These are phyloP conservation scores for Lutjanus erythropterus DNA, from an alignment of 2,113 vertebrate species.

Conservation along the genomic window DNA sequence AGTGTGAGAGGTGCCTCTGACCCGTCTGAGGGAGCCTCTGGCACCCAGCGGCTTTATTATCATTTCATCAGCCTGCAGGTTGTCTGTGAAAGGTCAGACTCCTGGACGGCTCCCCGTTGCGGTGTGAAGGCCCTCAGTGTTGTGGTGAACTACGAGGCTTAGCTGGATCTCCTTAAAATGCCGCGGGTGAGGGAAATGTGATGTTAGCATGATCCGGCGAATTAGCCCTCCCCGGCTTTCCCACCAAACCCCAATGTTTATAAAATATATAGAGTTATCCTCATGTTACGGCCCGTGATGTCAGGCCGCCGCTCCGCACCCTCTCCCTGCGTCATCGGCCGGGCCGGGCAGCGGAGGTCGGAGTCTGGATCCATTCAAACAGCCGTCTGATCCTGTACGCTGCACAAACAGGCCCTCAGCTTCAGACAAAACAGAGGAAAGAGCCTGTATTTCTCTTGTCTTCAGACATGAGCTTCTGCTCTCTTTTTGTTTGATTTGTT, in stretches of 20 bases:
- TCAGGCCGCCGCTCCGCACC: constrained; percentile 32
- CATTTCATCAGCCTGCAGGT: constrained; percentile 43
- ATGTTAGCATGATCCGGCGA: constrained; percentile 1
- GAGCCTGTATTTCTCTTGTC: constrained; percentile 16
- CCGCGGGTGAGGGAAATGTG: constrained; percentile 17
- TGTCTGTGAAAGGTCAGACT: constrained; percentile 41
- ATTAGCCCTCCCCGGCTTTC: constrained; percentile 15
- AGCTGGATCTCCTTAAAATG: constrained; percentile 35
- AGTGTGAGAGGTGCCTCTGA: constrained; percentile 11
- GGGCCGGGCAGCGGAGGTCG: constrained; percentile 10
- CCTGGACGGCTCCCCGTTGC: constrained; percentile 16
- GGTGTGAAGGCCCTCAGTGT: constrained; percentile 24
- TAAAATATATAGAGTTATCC: constrained; percentile 57
- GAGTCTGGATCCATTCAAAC: constrained; percentile 56
- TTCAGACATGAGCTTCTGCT: constrained; percentile 28
- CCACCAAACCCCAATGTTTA: constrained; percentile 68
- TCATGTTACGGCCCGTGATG: constrained; percentile 62
- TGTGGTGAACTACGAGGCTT: constrained; percentile 11
- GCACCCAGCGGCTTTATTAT: constrained; percentile 48
- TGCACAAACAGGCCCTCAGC: constrained; percentile 45
- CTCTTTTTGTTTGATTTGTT: constrained; percentile 24
- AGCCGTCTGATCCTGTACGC: constrained; percentile 25
- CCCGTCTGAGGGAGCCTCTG: constrained; percentile 21
- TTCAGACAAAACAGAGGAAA: constrained; percentile 72
- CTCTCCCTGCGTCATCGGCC: constrained; percentile 63